phyloP scores from a whole-genome alignment of 2,888 invertebrate species.

The Synanthedon myopaeformis region DNA sequence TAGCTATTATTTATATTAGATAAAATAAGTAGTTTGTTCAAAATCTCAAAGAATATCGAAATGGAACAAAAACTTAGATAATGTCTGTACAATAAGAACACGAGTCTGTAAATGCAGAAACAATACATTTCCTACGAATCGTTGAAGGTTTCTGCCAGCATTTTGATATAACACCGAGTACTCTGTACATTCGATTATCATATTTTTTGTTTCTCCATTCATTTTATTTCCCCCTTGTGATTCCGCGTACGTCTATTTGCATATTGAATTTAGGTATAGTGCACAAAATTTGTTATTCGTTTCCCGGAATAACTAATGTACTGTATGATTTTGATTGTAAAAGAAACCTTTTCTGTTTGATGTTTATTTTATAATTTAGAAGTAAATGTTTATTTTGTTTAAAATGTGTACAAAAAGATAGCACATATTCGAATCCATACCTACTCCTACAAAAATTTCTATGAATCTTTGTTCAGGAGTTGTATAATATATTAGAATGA shows the following conservation, averaged over 20 bases:
- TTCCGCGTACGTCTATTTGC: conserved; percentile 49
- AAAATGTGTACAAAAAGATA: no score
- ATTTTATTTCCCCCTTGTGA: conserved; percentile 60
- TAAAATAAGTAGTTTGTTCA: no score
- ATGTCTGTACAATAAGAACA: background rate
- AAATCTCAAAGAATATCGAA: background rate
- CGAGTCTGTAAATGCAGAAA: conserved; percentile 3
- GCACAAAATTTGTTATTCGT: conserved; percentile 47
- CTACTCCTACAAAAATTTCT: no score
- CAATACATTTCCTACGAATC: conserved; percentile 14
- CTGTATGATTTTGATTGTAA: background rate
- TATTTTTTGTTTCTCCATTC: conserved; percentile 47
- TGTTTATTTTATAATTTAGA: no score
- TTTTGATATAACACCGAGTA: conserved; percentile 32
- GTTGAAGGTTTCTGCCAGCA: conserved; percentile 22
- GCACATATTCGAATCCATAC: no score
- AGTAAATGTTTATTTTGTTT: no score
- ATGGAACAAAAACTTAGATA: background rate
- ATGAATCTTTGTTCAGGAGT: no score
- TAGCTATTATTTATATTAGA: no score
- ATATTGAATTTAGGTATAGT: conserved; percentile 62
- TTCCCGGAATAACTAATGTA: conserved; percentile 20
- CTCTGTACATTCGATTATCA: conserved; percentile 61
- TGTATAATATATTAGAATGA: no score
- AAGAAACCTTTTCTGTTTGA: background rate